Evolutionary conservation across 2,797 vertebrate genomes (phyloP).

Genomic region (Megaceryle alcyon): DNA sequence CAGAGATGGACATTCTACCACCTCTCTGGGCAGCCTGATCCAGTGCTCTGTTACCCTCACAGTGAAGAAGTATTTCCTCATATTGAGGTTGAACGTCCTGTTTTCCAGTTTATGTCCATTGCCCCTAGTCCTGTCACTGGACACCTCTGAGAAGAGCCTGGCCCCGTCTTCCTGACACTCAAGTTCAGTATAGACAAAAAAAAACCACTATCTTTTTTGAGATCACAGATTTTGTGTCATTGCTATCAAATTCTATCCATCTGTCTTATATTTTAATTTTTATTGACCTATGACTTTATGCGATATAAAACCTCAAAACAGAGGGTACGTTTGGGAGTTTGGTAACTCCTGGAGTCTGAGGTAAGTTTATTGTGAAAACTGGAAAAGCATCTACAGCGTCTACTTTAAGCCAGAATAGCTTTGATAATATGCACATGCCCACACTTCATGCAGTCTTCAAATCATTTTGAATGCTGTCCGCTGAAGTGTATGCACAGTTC

Average conservation of each 20-base stretch:
- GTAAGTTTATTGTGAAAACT: neutral
- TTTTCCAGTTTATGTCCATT: too few species aligned
- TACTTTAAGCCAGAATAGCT: neutral
- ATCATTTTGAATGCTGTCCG: neutral
- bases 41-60: too few species aligned
- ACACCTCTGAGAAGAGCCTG: too few species aligned
- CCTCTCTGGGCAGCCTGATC: too few species aligned
- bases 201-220: fast-evolving
- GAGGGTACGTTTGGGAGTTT: neutral
- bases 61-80: too few species aligned
- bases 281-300: neutral
- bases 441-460: neutral
- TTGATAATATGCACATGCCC: neutral
- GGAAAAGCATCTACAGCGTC: neutral
- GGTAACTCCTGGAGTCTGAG: neutral
- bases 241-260: neutral
- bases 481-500: neutral
- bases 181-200: neutral
- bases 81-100: too few species aligned
- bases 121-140: too few species aligned
- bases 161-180: too few species aligned
- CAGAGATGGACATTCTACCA: too few species aligned
- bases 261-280: neutral
- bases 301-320: neutral
- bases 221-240: neutral